phyloP scores from a whole-genome alignment of 2,797 vertebrate genomes.

The Spizella passerina region DNA sequence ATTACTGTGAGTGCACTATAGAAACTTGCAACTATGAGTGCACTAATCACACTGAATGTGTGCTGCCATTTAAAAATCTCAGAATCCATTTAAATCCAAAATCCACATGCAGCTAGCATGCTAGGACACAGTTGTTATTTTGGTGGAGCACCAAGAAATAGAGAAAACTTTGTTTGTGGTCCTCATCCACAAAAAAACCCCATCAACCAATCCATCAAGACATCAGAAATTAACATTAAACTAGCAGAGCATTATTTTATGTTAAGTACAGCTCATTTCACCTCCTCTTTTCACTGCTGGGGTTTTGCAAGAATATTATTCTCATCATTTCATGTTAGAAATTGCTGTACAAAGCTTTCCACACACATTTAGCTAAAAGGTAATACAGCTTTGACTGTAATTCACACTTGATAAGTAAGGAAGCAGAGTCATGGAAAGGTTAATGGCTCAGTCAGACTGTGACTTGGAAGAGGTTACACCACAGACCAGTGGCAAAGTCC shows the following conservation, averaged over 20 bases:
- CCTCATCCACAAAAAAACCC: neutral
- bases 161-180: neutral
- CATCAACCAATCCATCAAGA: neutral
- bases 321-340: neutral
- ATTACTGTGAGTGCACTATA: neutral
- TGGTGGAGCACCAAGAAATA: neutral
- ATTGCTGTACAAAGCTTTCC: neutral
- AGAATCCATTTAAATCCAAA: neutral
- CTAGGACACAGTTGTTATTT: neutral
- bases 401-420: neutral
- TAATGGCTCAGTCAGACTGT: slow-evolving; percentile 3
- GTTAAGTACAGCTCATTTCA: neutral
- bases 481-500: neutral
- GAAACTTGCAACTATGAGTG: neutral
- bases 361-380: neutral
- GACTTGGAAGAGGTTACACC: neutral
- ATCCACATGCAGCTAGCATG: neutral
- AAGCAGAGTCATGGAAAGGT: neutral
- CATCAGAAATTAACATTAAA: neutral
- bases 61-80: neutral
- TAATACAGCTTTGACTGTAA: neutral
- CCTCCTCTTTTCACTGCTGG: neutral
- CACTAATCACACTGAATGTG: accelerated
- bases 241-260: neutral
- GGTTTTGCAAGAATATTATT: neutral